phyloP scores from a whole-genome alignment of 2,113 vertebrate genomes.

The Spilogale gracilis region DNA sequence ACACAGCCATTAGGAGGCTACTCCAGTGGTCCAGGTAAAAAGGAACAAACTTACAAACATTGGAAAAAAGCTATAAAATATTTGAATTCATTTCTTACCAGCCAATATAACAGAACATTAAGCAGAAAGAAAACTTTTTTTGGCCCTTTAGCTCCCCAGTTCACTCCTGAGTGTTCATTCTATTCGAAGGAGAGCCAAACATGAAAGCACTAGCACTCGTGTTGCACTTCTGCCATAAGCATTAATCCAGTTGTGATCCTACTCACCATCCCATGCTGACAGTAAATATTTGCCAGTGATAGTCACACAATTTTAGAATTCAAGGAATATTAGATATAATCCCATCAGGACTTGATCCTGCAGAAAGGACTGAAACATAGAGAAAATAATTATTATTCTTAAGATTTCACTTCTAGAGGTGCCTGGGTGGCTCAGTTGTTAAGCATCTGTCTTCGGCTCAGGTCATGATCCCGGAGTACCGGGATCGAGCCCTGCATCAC shows the following conservation, averaged over 20 bases:
- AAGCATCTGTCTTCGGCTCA: too few relatives aligned
- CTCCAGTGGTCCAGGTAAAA: too few relatives aligned
- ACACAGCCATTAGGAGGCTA: not conserved
- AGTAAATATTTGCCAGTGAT: not conserved
- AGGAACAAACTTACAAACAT: not conserved
- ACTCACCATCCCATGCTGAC: not conserved
- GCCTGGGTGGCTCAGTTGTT: too few relatives aligned
- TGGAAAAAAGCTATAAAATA: not conserved
- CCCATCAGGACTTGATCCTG: not conserved
- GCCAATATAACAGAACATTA: not conserved
- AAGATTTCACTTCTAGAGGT: not conserved
- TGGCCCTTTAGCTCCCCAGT: not conserved
- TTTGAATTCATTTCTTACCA: not conserved
- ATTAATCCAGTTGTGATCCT: too few relatives aligned
- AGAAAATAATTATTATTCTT: not conserved
- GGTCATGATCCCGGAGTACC: too few relatives aligned
- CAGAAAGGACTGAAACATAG: not conserved
- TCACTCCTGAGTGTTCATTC: not conserved
- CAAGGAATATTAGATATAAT: not conserved
- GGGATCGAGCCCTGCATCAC: too few relatives aligned
- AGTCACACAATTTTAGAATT: not conserved
- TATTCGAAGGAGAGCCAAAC: not conserved
- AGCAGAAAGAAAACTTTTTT: not conserved
- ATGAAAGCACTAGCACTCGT: rapidly evolving
- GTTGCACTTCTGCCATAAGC: not conserved